Conservation (phyloP, 2,113 vertebrate genomes). For the Bagarius yarrelli region DNA sequence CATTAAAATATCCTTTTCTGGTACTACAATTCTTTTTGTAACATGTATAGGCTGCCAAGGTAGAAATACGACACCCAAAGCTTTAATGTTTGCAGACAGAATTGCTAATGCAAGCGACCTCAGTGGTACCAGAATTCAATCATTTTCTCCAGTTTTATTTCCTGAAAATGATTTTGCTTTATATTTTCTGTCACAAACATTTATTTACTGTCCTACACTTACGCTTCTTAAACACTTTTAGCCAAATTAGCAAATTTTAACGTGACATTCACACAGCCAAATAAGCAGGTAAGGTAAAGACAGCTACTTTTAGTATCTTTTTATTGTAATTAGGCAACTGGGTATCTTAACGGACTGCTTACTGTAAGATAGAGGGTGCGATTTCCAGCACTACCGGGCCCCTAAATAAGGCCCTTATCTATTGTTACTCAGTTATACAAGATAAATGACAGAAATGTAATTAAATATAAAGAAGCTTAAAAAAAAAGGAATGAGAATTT, state of each 20-base stretch:
- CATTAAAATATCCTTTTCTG: background rate
- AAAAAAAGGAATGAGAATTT: too few relatives aligned
- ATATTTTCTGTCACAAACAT: background rate
- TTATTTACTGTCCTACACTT: too few relatives aligned
- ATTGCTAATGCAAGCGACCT: background rate
- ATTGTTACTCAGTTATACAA: too few relatives aligned
- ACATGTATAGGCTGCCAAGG: background rate
- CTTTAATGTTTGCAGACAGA: background rate
- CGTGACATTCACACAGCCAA: background rate
- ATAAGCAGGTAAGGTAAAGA: background rate
- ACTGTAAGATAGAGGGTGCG: too few relatives aligned
- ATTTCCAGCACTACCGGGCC: too few relatives aligned
- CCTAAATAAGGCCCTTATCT: too few relatives aligned
- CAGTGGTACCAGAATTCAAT: background rate
- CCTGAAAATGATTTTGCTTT: background rate
- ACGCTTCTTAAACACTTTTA: background rate
- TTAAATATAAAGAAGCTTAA: too few relatives aligned
- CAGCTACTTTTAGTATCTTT: background rate
- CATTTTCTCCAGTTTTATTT: background rate
- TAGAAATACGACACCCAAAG: background rate
- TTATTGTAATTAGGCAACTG: background rate
- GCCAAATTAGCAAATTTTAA: background rate
- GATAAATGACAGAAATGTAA: too few relatives aligned
- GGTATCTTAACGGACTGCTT: too few relatives aligned
- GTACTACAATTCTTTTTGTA: background rate